phyloP scores from a whole-genome alignment of 2,113 vertebrate genomes.

The Echinops telfairi region DNA sequence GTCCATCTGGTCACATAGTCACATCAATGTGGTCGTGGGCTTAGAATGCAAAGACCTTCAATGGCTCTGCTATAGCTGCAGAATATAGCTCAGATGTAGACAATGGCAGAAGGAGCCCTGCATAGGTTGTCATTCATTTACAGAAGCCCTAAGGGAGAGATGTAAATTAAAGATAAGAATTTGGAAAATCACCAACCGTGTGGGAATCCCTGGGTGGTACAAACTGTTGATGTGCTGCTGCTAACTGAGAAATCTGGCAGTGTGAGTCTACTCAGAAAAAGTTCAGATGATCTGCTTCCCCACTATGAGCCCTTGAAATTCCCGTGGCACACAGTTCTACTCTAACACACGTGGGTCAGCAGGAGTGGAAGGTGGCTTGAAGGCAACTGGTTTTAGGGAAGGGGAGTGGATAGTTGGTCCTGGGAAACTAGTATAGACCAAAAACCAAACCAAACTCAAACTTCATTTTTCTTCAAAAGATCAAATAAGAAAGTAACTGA shows the following conservation, averaged over 20 bases:
- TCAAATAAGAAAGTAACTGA: background rate
- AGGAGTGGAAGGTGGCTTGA: background rate
- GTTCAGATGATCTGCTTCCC: background rate
- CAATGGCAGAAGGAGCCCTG: no score
- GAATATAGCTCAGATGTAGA: conserved; percentile 10
- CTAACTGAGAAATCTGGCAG: background rate
- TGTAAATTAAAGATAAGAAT: background rate
- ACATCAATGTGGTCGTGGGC: background rate
- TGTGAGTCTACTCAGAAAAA: background rate
- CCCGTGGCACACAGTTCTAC: background rate
- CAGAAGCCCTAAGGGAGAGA: no score
- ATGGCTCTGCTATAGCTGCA: background rate
- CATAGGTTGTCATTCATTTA: background rate
- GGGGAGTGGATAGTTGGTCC: background rate
- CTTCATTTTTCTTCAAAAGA: background rate
- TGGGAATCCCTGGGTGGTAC: background rate
- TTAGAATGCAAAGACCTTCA: background rate
- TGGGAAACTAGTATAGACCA: background rate
- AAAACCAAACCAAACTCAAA: background rate
- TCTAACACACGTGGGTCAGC: background rate
- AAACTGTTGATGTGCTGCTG: background rate
- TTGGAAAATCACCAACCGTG: background rate
- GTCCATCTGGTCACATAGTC: background rate
- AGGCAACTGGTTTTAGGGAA: background rate
- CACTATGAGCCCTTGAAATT: background rate